Evolutionary conservation across 2,113 vertebrate genomes (phyloP), one percentile per base, ranked within the genome.

Genomic region (Rhabdornis inornatus): DNA sequence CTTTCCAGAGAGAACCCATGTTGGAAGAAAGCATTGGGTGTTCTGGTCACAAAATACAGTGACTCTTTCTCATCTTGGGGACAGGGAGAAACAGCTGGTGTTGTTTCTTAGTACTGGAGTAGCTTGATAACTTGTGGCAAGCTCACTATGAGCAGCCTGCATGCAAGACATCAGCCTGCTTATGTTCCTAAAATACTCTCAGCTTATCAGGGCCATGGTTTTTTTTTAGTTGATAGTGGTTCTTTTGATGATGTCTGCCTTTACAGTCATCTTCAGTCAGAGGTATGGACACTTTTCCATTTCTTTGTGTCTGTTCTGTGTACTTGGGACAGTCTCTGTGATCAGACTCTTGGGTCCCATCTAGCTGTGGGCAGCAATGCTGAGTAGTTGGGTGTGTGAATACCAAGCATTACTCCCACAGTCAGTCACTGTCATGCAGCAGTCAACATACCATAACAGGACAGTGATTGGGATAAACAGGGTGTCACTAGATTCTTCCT

Each of bases 401-500:
- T 37, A 60, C 39, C 52, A 71, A 44, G 44, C 57, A 31, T 45
- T 74, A 61, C 76, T 93, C 95, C 96, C 76, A 93, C 92, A 0
- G 37, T 4, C 31, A 52, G 60, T 82, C 44, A 2, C 78, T 45
- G 13, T 76, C 74, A 35, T 27, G 31, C 70, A 81, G 42, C 69
- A 87, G 57, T 45, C 87, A 91, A 39, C 3, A 2, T 47, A 63
- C 56, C 86, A 76, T 61, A 93, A 71, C 52, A 28, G 70, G 84
- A 64, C 66, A 65, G 53, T 10, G 50, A 53, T 8, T 90, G 70
- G 78, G 59, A 61, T 92, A 95, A 96, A 92, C 83, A 95, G 83
- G 88, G 63, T 94, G 95, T 80, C 90, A 63, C 76, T 83, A 2
- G 59, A 50, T 94, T 86, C 79, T 93, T 93, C 64, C 68, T 63